Evolutionary conservation across 1,140 invertebrate genomes (phyloP), one percentile per base, ranked within the genome.

Genomic region (Drosophila ogumai): DNA sequence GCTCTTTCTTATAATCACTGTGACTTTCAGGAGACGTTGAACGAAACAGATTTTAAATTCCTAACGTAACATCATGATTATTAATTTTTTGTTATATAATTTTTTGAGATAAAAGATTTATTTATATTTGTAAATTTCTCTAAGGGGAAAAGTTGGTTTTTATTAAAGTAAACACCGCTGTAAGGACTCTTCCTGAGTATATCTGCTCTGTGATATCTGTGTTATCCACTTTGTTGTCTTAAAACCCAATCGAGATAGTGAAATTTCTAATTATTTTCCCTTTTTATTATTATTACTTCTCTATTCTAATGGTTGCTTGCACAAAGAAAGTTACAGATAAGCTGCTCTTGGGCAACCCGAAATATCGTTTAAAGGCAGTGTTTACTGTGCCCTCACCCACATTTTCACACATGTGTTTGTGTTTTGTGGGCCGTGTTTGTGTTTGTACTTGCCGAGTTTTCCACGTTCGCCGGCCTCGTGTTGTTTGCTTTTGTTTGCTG

Each of bases 401-500:
- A 64, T 74, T 74, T 36, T 64, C 31, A 40, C 40, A 56, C 47
- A 60, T 56, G 41, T 75, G 57, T 47, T 60, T 32, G 41, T 25
- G 7, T 78, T 55, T 58, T n/a, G 46, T 59, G 60, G 54, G 44
- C 56, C 56, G 25, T 60, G 34, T 67, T 67, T 68, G 58, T 65
- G 44, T 72, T 81, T 54, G 22, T 56, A 56, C 28, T 54, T 28
- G 34, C 49, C 36, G 78, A 41, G 22, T 75, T 81, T 81, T 64
- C 38, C 55, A 73, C 34, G 66, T 55, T 75, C 34, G 49, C 67
- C 47, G 49, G 36, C 25, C 58, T 63, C 69, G 57, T 74, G 68
- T 36, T 68, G 80, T 79, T 69, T 66, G 60, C 66, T 64, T 84
- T 75, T 63, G 60, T 85, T 77, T 84, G 67, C 65, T 78, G 56